A percentile compares a stretch with the other conserved stretches of the same genome.
Evolutionary conservation across 37 sponge, comb jelly and placozoan species (phyloP).

Genomic region (Aplysina aerophoba): DNA sequence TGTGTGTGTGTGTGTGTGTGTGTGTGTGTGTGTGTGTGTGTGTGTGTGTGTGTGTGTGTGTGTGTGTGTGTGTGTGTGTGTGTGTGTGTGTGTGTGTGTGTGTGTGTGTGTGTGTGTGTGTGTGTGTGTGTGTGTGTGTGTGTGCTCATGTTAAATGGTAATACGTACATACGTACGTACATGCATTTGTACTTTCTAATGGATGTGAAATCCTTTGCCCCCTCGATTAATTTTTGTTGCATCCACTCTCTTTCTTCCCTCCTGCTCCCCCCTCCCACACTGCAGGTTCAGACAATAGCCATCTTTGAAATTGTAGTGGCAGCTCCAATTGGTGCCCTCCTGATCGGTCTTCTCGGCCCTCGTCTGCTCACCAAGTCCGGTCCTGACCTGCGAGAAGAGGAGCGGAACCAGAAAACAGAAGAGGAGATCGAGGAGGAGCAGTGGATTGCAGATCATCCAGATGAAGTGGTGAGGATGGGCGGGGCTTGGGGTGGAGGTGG

Average conservation of each 20-base stretch:
- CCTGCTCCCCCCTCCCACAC: neutral
- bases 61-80: too few relatives aligned
- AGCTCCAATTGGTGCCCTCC: slow-evolving; percentile 86
- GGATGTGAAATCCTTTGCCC: neutral
- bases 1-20: too few relatives aligned
- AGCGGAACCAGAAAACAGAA: slow-evolving; percentile 42
- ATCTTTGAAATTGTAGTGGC: slow-evolving; percentile 85
- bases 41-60: too few relatives aligned
- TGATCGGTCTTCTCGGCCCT: slow-evolving; percentile 77
- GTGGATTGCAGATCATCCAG: slow-evolving; percentile 42
- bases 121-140: neutral
- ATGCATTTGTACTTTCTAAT: neutral
- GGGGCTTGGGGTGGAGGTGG: too few relatives aligned
- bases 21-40: too few relatives aligned
- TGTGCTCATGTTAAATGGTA: too few relatives aligned
- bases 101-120: too few relatives aligned
- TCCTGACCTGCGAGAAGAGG: slow-evolving; percentile 23
- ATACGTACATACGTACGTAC: neutral
- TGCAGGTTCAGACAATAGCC: slow-evolving; percentile 83
- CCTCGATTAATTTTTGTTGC: too few relatives aligned
- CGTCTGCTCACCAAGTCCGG: slow-evolving; percentile 59
- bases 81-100: neutral
- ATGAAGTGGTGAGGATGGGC: slow-evolving; percentile 15
- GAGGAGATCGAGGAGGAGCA: slow-evolving; percentile 46
- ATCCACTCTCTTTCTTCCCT: too few relatives aligned